A percentile compares a stretch with the other conserved stretches of the same genome.
Evolutionary conservation across 2,113 vertebrate species (phyloP).

Genomic region (Phainopepla nitens): DNA sequence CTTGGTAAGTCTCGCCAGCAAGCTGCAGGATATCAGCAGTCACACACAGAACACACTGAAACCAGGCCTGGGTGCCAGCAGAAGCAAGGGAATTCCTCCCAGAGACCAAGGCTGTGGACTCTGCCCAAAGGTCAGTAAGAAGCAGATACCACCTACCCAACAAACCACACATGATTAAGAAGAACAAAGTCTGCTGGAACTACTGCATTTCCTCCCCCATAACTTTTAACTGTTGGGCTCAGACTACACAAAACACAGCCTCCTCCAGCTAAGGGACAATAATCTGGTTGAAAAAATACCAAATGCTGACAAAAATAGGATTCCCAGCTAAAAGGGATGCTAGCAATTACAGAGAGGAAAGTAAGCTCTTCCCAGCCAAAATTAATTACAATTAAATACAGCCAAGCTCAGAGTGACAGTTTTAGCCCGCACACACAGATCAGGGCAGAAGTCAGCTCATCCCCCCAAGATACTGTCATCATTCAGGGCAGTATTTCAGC

Average conservation of each 20-base stretch:
- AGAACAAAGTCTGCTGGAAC: neutral
- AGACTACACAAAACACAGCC: neutral
- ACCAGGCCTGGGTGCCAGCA: neutral
- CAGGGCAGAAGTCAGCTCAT: neutral
- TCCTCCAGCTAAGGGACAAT: neutral
- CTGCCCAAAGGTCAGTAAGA: neutral
- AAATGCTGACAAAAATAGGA: neutral
- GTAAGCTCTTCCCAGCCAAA: neutral
- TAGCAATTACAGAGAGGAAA: neutral
- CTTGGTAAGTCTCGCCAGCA: rapidly evolving
- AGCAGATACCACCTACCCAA: neutral
- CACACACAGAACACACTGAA: neutral
- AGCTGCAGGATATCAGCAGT: neutral
- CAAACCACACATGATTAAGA: neutral
- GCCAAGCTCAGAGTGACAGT: neutral
- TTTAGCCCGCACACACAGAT: neutral
- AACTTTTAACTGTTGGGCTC: neutral
- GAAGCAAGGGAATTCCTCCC: neutral
- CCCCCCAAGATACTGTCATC: neutral
- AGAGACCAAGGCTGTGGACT: neutral
- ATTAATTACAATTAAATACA: neutral
- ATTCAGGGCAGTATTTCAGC: neutral
- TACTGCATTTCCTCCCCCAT: neutral
- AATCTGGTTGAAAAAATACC: neutral
- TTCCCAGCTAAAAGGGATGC: neutral